Evolutionary conservation across 2,113 vertebrate species (phyloP).

Genomic region (Callospermophilus lateralis): DNA sequence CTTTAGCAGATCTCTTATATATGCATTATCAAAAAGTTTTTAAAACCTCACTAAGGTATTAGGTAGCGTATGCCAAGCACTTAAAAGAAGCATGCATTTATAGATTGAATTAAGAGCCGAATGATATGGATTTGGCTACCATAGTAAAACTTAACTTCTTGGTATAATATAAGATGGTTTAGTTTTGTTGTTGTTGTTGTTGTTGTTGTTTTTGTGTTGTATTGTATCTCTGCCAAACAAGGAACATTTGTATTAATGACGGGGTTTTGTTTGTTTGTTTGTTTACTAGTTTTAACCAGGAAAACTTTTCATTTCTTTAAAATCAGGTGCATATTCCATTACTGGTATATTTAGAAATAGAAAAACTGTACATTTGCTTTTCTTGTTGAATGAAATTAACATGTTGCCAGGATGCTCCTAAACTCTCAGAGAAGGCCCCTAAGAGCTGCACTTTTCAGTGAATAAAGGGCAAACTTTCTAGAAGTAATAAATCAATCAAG

Average conservation of each 20-base stretch:
- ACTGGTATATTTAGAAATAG: background rate
- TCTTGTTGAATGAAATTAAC: conserved; percentile 1
- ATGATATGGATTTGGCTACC: background rate
- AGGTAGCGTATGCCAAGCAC: background rate
- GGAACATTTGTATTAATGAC: background rate
- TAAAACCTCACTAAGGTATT: background rate
- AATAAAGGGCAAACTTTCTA: background rate
- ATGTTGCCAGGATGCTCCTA: background rate
- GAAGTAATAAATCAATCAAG: background rate
- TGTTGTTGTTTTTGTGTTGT: background rate
- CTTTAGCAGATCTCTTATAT: background rate
- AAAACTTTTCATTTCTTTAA: conserved; percentile 33
- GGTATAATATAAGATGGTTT: background rate
- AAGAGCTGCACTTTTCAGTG: background rate
- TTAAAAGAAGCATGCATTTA: background rate
- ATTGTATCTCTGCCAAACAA: conserved; percentile 1
- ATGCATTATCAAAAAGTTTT: background rate
- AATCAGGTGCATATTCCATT: background rate
- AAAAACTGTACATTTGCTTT: background rate
- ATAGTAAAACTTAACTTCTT: conserved; percentile 29
- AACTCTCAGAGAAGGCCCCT: background rate
- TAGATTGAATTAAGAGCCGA: conserved; percentile 30
- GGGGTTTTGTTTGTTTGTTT: background rate
- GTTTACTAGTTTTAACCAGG: background rate
- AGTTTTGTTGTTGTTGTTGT: background rate